Percentiles rank a stretch among this genome's conserved stretches.
phyloP scores from a whole-genome alignment of 2,797 vertebrate genomes.

The Pipistrellus pipistrellus region DNA sequence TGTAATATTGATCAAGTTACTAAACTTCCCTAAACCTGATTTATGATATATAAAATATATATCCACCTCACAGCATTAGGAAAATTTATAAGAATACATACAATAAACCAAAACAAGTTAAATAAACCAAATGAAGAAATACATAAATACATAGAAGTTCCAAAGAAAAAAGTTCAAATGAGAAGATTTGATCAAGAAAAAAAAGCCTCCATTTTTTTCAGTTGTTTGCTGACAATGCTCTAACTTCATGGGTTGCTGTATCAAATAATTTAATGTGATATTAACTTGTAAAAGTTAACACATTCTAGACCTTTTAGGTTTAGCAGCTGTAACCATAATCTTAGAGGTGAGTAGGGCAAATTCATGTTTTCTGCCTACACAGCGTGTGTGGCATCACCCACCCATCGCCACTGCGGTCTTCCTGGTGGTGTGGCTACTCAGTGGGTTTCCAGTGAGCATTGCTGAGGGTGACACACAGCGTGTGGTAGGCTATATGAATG shows the following conservation, averaged over 20 bases:
- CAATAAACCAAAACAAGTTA: not conserved
- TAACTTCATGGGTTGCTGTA: not conserved
- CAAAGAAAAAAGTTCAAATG: not conserved
- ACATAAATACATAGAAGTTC: not conserved
- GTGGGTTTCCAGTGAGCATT: not conserved
- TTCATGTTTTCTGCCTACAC: not conserved
- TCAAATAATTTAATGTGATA: not conserved
- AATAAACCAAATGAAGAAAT: constrained; percentile 29
- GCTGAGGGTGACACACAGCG: not conserved
- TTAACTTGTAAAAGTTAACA: not conserved
- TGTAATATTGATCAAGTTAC: not conserved
- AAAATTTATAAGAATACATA: constrained; percentile 29
- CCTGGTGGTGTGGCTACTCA: not conserved
- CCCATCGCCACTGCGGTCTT: not conserved
- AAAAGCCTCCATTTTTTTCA: not conserved
- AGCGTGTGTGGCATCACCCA: not conserved
- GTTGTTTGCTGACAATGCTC: not conserved
- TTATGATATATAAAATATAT: constrained; percentile 33
- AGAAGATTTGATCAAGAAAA: not conserved
- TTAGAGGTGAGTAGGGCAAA: not conserved
- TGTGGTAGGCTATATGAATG: not conserved
- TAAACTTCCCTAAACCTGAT: not conserved
- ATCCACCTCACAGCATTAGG: not conserved
- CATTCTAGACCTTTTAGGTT: not conserved
- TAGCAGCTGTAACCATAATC: not conserved